Evolutionary conservation across 2,888 invertebrate species (phyloP), one percentile per base, ranked within the genome.

Genomic region (Molanna angustata): DNA sequence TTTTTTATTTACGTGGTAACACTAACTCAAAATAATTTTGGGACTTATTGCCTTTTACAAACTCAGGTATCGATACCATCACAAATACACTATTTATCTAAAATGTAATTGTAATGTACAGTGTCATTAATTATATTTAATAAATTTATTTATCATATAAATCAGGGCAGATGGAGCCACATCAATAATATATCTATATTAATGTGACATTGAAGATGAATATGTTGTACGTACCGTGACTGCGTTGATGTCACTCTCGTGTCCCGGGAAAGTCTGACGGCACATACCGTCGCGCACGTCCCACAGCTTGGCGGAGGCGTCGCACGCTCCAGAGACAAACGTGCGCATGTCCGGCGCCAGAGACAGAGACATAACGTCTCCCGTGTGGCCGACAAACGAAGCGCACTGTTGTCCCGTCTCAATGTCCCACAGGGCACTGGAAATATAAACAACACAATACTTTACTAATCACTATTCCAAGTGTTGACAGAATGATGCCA

Each of bases 241-340:
- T 59, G 99, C 98, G 80, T 99, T 99, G 76, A 99, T 99, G 78
- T 99, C 99, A 68, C 96, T 96, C 80, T 99, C 99, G 79, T 99
- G 99, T 48, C 99, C 99, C 57, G 98, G 95, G 86, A 99, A 99
- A 65, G 99, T 99, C 83, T 99, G 99, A 80, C 97, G 97, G 82
- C 99, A 99, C 76, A 94, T 88, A 64, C 98, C 97, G 78, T 99
- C 98, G 73, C 99, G 88, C 67, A 99, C 92, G 78, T 99, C 99
- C 99, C 99, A 99, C 65, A 99, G 83, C 85, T 99, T 99, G 65
- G 98, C 97, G 65, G 94, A 95, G 54, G 98, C 98, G 80, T 99
- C 98, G 77, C 98, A 99, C 56, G 98, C 98, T 65, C 99, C 99
- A 57, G 98, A 98, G 61, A 99, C 98, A 80, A 99, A 99, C 57